phyloP scores from a whole-genome alignment of 2,797 vertebrate genomes.

The Mastacembelus armatus region DNA sequence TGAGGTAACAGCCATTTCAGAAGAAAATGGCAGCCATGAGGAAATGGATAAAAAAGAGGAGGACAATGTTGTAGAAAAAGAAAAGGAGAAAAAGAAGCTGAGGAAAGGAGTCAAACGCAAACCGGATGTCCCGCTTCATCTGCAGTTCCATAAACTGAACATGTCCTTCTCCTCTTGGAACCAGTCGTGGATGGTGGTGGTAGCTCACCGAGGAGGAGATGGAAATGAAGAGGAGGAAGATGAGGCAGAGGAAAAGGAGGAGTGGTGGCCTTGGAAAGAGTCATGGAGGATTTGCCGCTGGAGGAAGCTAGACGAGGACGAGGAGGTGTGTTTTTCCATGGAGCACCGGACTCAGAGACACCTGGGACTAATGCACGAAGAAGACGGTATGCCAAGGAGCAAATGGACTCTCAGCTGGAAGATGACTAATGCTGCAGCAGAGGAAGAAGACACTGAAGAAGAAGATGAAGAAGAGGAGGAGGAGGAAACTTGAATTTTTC shows the following conservation, averaged over 20 bases:
- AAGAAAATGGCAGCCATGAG: background rate
- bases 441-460: background rate
- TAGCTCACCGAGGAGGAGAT: constrained; percentile 42
- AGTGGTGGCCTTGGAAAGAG: constrained; percentile 63
- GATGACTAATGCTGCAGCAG: background rate
- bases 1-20: background rate
- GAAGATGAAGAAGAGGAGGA: constrained; percentile 10
- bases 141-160: constrained; percentile 71
- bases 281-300: constrained; percentile 71
- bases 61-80: background rate
- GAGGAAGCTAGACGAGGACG: constrained; percentile 37
- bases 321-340: constrained; percentile 62
- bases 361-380: constrained; percentile 2
- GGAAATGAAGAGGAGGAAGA: constrained; percentile 28
- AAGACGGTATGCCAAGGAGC: background rate
- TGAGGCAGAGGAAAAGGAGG: background rate
- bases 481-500: background rate
- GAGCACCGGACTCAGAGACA: constrained; percentile 42
- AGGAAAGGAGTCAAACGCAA: background rate
- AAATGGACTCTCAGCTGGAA: constrained; percentile 73
- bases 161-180: constrained; percentile 65
- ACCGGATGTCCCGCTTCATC: constrained; percentile 38
- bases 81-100: background rate
- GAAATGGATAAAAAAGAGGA: background rate
- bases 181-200: constrained; percentile 65